A percentile compares a stretch with the other conserved stretches of the same genome.
phyloP scores from a whole-genome alignment of 2,113 vertebrate species.

The Rhadina sibilatrix region DNA sequence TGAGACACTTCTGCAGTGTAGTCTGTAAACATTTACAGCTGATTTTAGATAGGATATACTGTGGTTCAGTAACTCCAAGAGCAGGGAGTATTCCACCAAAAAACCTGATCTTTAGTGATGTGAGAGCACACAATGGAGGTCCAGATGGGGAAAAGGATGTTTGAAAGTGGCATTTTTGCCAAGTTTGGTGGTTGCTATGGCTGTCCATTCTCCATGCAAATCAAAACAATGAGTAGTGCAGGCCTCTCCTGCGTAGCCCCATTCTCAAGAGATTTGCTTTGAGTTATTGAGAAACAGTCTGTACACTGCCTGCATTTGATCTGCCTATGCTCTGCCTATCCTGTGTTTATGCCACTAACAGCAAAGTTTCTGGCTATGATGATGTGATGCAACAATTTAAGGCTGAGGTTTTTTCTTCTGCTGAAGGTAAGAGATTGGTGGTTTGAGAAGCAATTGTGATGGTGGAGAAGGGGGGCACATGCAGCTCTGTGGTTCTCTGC shows the following conservation, averaged over 20 bases:
- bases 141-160: neutral
- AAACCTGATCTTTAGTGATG: fast-evolving
- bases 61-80: neutral
- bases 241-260: neutral
- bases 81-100: neutral
- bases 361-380: neutral
- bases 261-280: neutral
- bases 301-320: neutral
- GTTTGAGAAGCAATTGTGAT: neutral
- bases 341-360: neutral
- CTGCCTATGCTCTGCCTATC: neutral
- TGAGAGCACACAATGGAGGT: neutral
- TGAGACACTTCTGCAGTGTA: neutral
- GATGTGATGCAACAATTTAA: neutral
- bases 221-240: neutral
- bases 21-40: neutral
- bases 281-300: neutral
- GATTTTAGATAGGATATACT: neutral
- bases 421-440: neutral
- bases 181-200: neutral
- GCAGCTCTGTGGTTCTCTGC: neutral
- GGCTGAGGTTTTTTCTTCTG: neutral
- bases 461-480: neutral
- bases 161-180: neutral
- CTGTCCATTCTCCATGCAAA: neutral